Base-by-base conservation (phyloP, 2,113 vertebrate species). In the Oxyura jamaicensis region DNA sequence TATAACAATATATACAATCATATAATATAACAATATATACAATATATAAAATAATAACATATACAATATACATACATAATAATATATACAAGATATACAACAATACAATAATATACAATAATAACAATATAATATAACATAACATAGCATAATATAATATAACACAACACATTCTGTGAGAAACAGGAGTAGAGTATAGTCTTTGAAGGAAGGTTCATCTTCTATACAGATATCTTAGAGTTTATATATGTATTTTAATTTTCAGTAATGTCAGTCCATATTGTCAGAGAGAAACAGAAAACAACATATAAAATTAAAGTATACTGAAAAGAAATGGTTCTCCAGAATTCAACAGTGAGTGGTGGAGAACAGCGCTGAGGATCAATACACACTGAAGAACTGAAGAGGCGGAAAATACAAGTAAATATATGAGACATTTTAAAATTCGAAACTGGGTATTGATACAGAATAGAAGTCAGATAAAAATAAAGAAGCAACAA, bases 401-500 rank as follows among this genome's bases (percentile, higher is more conserved):
- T n/a, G 83, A 22, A 81, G n/a, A 67, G 31, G 19, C 7, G 72
- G 53, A 81, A 94, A 76, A 85, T 36, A 69, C 53, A 69, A 86
- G 62, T 55, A 96, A 96, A 85, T 76, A 85, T 80, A 84, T 91
- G 63, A 95, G 75, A 56, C 26, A 31, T 90, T 96, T 96, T 78
- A 92, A 84, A 97, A 90, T 94, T 50, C 92, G 86, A 83, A 74
- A 31, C 23, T 39, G 44, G 69, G 60, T 95, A 97, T 85, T 92
- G 94, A 95, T 94, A 65, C 10, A 35, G 53, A 90, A 93, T 79
- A 95, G 50, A 96, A 89, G 72, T 81, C 92, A 95, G 63, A 86
- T 95, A 82, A 95, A 94, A 97, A 95, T 74, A 87, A 28, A 93
- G 26, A 78, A 69, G 55, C 5, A 56, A 44, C 95, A 97, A 97